Evolutionary conservation across 53 echinoderm and acorn worm species (phyloP), one percentile per base, ranked within the genome.

Genomic region (Glandiceps talaboti): DNA sequence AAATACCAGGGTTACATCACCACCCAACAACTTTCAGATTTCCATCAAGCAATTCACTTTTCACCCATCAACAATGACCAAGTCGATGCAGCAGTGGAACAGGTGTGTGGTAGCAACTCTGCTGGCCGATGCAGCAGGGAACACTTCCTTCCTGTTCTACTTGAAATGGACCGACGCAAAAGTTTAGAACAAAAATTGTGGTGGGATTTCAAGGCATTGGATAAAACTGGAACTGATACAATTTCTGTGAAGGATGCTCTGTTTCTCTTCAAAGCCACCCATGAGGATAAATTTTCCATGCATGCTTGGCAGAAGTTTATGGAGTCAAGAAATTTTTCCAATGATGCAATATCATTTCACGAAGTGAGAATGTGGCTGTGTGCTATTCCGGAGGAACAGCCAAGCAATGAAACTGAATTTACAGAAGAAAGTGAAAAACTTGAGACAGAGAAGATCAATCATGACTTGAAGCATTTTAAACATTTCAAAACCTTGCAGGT

Each of bases 191-290:
- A 97, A 73, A 81, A 89, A 73, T 88, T 92, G 1, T 91, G 91
- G 99, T 97, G 99, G 99, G 99, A 97, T 83, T 97, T 97, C 83
- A 91, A 89, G 75, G 91, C 91, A 27, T 88, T 97, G 0, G 93
- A 93, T 74, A 87, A 83, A 79, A 85, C 81, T 30, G 90, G 83
- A 31, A n/a, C 32, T 6, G 80, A 91, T 74, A 85, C 86, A 79
- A 93, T 97, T 32, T 80, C 93, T 25, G 82, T 89, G 28, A 91
- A 94, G 27, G 99, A 93, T 30, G 83, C 93, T 30, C 85, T 97
- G 86, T 81, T 97, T 30, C 86, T 97, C 77, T 89, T 97, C 87
- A 97, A 89, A 79, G 88, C 93, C 30, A 97, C 91, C 0, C 93
- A 93, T 75, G 90, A 93, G 79, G 93, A 97, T 31, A 83, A 81